Evolutionary conservation across 2,113 vertebrate species (phyloP).

Genomic region (Plecturocebus donacophilus): DNA sequence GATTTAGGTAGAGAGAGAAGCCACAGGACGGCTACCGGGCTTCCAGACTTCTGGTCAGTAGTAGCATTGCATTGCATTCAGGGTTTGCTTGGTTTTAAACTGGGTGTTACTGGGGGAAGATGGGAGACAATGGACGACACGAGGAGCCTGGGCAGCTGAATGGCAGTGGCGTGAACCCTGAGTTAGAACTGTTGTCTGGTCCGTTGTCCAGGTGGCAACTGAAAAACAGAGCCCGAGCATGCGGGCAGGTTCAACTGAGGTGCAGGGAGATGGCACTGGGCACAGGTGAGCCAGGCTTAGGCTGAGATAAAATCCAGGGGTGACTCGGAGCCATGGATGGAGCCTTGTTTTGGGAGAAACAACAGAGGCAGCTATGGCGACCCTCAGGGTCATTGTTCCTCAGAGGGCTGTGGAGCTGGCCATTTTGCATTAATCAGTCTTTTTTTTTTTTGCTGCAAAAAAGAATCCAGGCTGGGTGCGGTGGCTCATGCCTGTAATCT

Average conservation of each 20-base stretch:
- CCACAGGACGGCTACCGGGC: too few species aligned
- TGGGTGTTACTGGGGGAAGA: background rate
- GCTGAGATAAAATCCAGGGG: background rate
- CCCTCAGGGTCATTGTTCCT: accelerated
- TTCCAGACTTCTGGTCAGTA: background rate
- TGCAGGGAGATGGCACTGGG: background rate
- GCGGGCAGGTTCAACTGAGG: background rate
- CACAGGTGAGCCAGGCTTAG: background rate
- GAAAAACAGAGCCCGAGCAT: background rate
- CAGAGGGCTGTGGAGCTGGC: background rate
- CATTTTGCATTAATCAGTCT: background rate
- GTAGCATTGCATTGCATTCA: accelerated
- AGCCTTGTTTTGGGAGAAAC: background rate
- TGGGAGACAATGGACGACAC: background rate
- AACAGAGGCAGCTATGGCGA: background rate
- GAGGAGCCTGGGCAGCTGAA: too few species aligned
- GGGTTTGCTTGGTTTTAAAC: background rate
- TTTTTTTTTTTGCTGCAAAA: background rate
- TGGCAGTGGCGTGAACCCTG: background rate
- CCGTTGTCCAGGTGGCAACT: accelerated
- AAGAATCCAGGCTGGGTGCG: accelerated
- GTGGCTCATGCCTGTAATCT: too few species aligned
- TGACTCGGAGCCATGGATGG: background rate
- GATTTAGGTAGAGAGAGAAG: background rate
- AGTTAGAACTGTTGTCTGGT: background rate